phyloP scores from a whole-genome alignment of 2,113 vertebrate genomes.

The Hystrix brachyura region DNA sequence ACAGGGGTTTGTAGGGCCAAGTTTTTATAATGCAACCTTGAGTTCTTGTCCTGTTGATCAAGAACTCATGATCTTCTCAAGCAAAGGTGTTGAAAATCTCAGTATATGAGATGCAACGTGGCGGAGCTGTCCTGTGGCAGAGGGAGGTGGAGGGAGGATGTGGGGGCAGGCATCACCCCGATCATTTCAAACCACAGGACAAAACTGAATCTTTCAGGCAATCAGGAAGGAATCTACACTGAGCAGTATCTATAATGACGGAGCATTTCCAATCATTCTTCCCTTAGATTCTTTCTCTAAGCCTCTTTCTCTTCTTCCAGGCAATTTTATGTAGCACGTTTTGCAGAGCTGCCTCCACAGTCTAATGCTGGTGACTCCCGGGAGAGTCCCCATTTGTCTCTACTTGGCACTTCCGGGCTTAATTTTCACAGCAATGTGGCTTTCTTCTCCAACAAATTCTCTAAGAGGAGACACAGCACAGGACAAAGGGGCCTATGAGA shows the following conservation, averaged over 20 bases:
- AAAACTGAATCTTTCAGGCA: neutral
- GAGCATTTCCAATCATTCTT: neutral
- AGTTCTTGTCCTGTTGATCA: neutral
- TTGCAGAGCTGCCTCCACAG: neutral
- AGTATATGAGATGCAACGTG: accelerated
- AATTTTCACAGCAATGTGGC: neutral
- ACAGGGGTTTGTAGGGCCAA: neutral
- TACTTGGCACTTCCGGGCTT: neutral
- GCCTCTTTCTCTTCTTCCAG: neutral
- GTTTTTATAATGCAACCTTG: neutral
- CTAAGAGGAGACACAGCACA: neutral
- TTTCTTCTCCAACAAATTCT: neutral
- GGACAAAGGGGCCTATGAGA: too few relatives aligned
- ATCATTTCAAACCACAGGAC: neutral
- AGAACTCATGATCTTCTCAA: neutral
- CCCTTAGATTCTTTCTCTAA: neutral
- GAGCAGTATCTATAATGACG: neutral
- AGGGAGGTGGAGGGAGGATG: accelerated
- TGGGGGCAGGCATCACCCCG: neutral
- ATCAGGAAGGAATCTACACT: neutral
- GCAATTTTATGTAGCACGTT: neutral
- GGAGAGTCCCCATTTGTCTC: neutral
- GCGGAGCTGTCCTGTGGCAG: accelerated
- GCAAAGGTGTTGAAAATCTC: neutral
- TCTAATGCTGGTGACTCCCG: neutral